These are phyloP conservation scores for Latrodectus elegans DNA, from an alignment of 2,888 invertebrate species.

Conservation along the genomic window DNA sequence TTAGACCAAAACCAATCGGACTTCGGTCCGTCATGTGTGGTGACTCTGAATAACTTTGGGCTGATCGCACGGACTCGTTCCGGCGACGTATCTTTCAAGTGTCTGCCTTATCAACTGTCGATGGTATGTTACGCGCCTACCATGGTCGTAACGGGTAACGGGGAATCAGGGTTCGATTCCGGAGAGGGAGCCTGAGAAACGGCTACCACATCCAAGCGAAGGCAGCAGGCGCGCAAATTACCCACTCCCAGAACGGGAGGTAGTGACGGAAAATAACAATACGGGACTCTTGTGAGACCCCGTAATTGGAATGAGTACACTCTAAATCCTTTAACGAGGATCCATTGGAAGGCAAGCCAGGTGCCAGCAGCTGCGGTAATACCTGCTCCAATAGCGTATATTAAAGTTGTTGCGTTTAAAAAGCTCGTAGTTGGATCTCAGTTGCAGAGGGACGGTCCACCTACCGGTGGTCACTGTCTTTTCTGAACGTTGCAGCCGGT, in stretches of 20 bases:
- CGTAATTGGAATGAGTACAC: constrained; percentile 79
- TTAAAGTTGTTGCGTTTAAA: too few relatives aligned
- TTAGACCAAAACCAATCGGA: too few relatives aligned
- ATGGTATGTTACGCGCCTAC: constrained; percentile 82
- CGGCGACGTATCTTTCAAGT: constrained; percentile 73
- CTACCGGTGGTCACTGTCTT: too few relatives aligned
- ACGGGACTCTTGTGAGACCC: too few relatives aligned
- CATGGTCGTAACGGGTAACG: constrained; percentile 83
- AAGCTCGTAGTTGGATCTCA: too few relatives aligned
- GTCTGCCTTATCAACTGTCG: constrained; percentile 76
- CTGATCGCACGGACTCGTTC: constrained; percentile 63
- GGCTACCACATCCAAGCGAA: constrained; percentile 83
- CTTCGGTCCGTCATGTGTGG: neutral
- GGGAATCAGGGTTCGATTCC: constrained; percentile 85
- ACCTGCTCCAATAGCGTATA: too few relatives aligned
- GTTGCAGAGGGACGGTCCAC: too few relatives aligned
- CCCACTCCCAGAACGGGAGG: too few relatives aligned
- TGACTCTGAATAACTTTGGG: constrained; percentile 66
- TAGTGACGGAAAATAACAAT: too few relatives aligned
- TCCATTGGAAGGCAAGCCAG: constrained; percentile 82
- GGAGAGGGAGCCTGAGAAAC: constrained; percentile 83
- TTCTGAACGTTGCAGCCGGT: too few relatives aligned
- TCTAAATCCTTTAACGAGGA: constrained; percentile 80
- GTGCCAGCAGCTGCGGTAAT: constrained; percentile 82
- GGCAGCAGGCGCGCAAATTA: too few relatives aligned